phyloP scores from a whole-genome alignment of 2,797 vertebrate genomes.

The Sorex maritimensis region DNA sequence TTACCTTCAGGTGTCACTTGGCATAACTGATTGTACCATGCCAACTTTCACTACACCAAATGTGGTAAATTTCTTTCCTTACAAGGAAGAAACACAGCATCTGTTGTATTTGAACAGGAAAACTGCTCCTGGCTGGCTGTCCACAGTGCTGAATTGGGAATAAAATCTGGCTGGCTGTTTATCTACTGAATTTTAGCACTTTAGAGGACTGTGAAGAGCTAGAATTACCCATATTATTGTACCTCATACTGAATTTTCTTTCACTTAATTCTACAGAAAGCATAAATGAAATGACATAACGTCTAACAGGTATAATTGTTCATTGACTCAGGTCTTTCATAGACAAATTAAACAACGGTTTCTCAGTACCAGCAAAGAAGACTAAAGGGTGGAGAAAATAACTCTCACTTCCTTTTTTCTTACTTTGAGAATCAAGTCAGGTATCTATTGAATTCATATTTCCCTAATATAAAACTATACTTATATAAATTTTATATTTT shows the following conservation, averaged over 20 bases:
- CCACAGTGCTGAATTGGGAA: conserved; percentile 70
- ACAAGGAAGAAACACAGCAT: conserved; percentile 74
- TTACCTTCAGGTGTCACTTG: conserved; percentile 75
- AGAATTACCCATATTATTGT: not conserved
- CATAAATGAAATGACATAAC: not conserved
- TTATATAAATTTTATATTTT: conserved; percentile 15
- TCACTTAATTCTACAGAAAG: not conserved
- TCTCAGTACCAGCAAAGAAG: not conserved
- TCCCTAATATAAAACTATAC: not conserved
- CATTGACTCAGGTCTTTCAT: not conserved
- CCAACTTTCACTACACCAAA: conserved; percentile 39
- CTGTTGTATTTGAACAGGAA: conserved; percentile 60
- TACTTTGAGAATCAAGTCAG: not conserved
- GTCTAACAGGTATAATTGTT: not conserved
- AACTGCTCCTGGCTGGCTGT: conserved; percentile 69
- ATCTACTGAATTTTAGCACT: conserved; percentile 7
- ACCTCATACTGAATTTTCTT: not conserved
- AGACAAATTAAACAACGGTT: not conserved
- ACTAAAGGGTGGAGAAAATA: not conserved
- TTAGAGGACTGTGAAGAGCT: not conserved
- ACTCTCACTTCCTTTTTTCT: not conserved
- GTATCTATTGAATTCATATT: conserved; percentile 17
- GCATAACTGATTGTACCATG: not conserved
- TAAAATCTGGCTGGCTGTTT: conserved; percentile 38
- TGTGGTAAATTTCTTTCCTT: conserved; percentile 61